A percentile compares a stretch with the other conserved stretches of the same genome.
Conservation (phyloP, 1,140 invertebrate species). For the Fopius arisanus region DNA sequence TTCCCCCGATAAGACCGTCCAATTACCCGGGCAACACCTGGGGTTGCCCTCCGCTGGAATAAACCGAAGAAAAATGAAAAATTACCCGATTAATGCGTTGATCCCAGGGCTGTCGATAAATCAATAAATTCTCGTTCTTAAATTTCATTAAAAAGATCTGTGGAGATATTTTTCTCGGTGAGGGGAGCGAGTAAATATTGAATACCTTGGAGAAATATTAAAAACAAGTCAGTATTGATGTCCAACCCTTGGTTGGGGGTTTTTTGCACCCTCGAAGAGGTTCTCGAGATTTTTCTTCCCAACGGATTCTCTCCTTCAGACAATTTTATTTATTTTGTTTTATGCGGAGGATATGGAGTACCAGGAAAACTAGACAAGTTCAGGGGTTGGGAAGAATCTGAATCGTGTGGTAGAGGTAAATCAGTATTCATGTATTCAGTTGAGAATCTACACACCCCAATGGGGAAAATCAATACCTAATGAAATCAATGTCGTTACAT, state of each 20-base stretch:
- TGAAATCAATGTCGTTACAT: slow-evolving; percentile 60
- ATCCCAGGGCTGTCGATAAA: not conserved
- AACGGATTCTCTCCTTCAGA: not conserved
- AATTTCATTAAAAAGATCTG: slow-evolving; percentile 13
- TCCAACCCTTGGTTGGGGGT: not conserved
- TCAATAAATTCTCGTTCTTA: slow-evolving; percentile 3
- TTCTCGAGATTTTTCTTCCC: not conserved
- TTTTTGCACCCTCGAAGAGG: not conserved
- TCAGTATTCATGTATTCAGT: slow-evolving; percentile 60
- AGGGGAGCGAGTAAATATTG: not conserved
- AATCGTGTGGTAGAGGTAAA: slow-evolving; percentile 31
- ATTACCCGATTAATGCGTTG: not conserved
- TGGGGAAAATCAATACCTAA: slow-evolving; percentile 58
- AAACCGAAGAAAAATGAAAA: not conserved
- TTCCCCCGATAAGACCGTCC: not conserved
- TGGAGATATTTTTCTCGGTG: not conserved
- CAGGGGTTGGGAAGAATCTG: slow-evolving; percentile 20
- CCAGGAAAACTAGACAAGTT: slow-evolving; percentile 18
- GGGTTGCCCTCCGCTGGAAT: not conserved
- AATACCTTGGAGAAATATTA: not conserved
- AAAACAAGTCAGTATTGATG: not conserved
- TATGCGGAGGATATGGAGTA: not conserved
- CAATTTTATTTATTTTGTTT: not conserved
- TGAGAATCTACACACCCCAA: slow-evolving; percentile 44
- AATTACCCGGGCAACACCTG: slow-evolving; percentile 5